Conservation (phyloP, 1,140 invertebrate species). For the Cephus cinctus region DNA sequence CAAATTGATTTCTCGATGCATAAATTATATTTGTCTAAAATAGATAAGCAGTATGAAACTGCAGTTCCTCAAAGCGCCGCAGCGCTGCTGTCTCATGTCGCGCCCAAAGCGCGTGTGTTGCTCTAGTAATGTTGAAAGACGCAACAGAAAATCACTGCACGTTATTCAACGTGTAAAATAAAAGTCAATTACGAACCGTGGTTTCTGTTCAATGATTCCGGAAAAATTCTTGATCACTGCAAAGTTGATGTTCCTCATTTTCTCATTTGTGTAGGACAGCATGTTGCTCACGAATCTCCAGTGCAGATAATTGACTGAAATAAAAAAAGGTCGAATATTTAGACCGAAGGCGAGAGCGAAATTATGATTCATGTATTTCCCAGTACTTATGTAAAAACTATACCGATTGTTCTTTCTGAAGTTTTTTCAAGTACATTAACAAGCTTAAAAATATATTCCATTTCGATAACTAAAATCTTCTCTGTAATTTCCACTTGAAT, state of each 20-base stretch:
- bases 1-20: too few species aligned
- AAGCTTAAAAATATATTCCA: neutral
- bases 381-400: neutral
- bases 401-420: neutral
- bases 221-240: constrained; percentile 8
- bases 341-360: too few species aligned
- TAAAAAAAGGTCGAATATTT: neutral
- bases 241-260: constrained; percentile 19
- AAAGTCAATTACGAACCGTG: too few species aligned
- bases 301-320: constrained; percentile 26
- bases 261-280: constrained; percentile 9
- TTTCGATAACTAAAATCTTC: neutral
- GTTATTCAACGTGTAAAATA: too few species aligned
- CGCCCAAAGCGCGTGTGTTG: too few species aligned
- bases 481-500: neutral
- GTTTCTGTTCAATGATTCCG: constrained; percentile 2
- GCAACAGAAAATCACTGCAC: too few species aligned
- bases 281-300: constrained; percentile 23
- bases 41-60: too few species aligned
- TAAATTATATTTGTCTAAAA: too few species aligned
- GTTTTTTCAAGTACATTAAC: neutral
- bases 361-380: neutral
- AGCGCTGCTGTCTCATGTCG: too few species aligned
- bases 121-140: too few species aligned
- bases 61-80: too few species aligned